Base-by-base conservation (phyloP, 2,113 vertebrate species). In the Monarcha castaneiventris region DNA sequence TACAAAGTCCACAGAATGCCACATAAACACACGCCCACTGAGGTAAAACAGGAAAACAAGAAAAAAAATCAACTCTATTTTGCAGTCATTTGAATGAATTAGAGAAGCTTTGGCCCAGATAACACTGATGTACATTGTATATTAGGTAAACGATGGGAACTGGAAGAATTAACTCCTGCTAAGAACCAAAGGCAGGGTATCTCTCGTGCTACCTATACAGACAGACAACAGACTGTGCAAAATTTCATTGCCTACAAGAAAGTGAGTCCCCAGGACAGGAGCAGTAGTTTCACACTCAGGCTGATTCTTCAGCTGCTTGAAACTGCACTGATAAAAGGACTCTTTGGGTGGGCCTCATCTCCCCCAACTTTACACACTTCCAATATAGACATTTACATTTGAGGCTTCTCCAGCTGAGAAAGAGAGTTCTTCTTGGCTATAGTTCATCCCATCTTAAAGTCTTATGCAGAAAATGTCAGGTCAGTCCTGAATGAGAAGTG, bases 381-480 rank as follows among this genome's bases (percentile, higher is more conserved):
- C 5, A 51, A 8, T 37, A 66, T 0, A 64, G 75, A 64, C 35
- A 51, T 73, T 68, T 68, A 44, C 9, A 72, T 11, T 35, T 4
- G 15, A 74, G 64, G 13, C 9, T 71, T 22, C 39, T 78, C 76
- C 48, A 10, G n/a, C 2, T 46, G 43, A 69, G 25, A 92, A 80
- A 77, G 11, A 32, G 19, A 76, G 52, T 52, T 66, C 35, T 74
- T 88, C 46, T 59, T 13, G 9, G 55, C 33, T 84, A 22, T 4
- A 86, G 67, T 63, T 86, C 79, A 90, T 63, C 21, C 35, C 30
- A 74, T 93, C 80, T 86, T 71, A 35, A 92, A 92, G 76, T 59
- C 52, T 84, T 85, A 43, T 11, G 84, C 35, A 84, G 64, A 92
- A 85, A 33, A 33, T 16, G 9, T 64, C 55, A 74, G 61, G 83